Percentiles rank a stretch among this genome's conserved stretches.
phyloP scores from a whole-genome alignment of 2,888 invertebrate species.

The Octodonta nipae region DNA sequence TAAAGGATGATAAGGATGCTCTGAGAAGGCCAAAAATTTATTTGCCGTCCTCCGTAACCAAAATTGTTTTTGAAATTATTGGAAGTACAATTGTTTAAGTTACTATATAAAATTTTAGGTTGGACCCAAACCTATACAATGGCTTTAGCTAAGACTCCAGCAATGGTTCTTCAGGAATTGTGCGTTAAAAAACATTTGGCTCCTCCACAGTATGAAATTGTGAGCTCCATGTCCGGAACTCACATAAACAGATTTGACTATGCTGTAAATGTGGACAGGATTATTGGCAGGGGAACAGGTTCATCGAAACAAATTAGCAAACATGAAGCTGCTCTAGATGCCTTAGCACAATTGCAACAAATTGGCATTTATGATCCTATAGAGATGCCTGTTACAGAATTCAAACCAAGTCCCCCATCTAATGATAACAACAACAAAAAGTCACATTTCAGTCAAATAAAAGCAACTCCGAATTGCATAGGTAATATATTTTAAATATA shows the following conservation, averaged over 20 bases:
- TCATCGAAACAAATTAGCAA: conserved; percentile 47
- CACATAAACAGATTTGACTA: conserved; percentile 40
- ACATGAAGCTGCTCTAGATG: conserved; percentile 43
- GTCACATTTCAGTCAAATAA: conserved; percentile 6
- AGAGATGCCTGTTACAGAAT: conserved; percentile 21
- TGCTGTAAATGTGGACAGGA: conserved; percentile 28
- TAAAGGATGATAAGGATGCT: too few relatives aligned
- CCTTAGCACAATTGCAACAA: conserved; percentile 35
- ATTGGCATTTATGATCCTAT: conserved; percentile 28
- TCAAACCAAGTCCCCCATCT: conserved; percentile 18
- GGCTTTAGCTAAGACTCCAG: conserved; percentile 58
- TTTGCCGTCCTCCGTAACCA: too few relatives aligned
- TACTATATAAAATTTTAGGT: too few relatives aligned
- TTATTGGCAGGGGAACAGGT: conserved; percentile 28
- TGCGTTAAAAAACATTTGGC: conserved; percentile 40
- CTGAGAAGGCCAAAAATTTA: too few relatives aligned
- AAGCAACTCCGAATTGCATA: conserved; percentile 13
- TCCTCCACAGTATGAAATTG: conserved; percentile 41
- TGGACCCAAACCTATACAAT: too few relatives aligned
- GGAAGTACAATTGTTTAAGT: too few relatives aligned
- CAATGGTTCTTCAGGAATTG: conserved; percentile 53
- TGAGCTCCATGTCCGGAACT: conserved; percentile 23
- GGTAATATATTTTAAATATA: too few relatives aligned
- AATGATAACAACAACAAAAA: conserved; percentile 9
- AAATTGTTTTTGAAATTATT: too few relatives aligned